Evolutionary conservation across 2,113 vertebrate genomes (phyloP).

Genomic region (Danionella cerebrum): DNA sequence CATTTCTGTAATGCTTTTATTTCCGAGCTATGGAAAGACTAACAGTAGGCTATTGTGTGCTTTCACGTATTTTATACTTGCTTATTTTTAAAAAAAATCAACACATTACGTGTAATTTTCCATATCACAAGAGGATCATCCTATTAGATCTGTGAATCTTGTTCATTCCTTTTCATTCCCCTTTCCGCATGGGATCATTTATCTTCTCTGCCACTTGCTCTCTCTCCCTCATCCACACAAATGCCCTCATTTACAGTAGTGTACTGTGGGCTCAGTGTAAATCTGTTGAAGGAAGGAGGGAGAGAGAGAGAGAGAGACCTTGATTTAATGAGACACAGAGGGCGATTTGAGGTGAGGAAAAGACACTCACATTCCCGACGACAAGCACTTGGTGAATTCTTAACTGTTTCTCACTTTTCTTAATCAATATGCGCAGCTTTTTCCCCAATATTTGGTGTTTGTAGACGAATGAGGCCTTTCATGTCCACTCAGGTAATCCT

Average conservation of each 20-base stretch:
- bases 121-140: background rate
- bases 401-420: background rate
- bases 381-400: background rate
- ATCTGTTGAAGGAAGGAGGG: background rate
- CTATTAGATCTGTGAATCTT: background rate
- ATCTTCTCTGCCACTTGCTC: background rate
- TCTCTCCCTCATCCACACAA: background rate
- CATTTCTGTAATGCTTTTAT: too few species aligned
- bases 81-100: background rate
- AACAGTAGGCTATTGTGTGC: too few species aligned
- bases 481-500: background rate
- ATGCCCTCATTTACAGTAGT: constrained; percentile 20
- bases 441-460: background rate
- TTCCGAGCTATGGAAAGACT: too few species aligned
- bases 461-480: background rate
- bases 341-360: constrained; percentile 3
- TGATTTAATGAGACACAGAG: constrained; percentile 10
- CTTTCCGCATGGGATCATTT: background rate
- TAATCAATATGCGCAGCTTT: background rate
- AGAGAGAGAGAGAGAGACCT: background rate
- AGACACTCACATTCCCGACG: background rate
- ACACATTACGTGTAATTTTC: background rate
- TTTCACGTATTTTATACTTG: too few species aligned
- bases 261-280: constrained; percentile 1
- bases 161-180: background rate